Base-by-base conservation (phyloP, 2,888 invertebrate species). In the Andricus curvator region DNA sequence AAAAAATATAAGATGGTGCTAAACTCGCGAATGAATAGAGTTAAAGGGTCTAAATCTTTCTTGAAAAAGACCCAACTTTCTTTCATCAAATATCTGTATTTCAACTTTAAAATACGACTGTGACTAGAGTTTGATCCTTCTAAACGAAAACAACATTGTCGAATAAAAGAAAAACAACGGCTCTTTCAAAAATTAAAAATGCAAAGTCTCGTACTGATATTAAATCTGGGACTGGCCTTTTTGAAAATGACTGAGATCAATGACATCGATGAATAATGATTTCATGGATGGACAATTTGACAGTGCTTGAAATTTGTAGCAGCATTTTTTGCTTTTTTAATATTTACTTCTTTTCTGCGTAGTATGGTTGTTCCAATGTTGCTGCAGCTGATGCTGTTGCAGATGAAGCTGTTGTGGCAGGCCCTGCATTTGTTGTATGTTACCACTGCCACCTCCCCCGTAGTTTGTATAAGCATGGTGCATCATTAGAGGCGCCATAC, bases 401-500 rank as follows among this genome's bases (percentile, higher is more conserved):
- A 91, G 92, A 89, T 91, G 91, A 90, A 91, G 92, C 89, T 93
- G 93, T 92, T 94, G 92, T 93, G 93, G 93, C 91, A 91, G 93
- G 91, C 93, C 94, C 93, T 94, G 94, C 94, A 92, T 92, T 92
- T 92, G 91, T 91, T 91, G 92, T 88, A 92, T 90, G 91, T 91
- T 92, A 94, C 94, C 94, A 93, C 93, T 93, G 93, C 93, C 93
- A 92, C 93, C 93, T 93, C 94, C 93, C 93, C 94, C 94, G 93
- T 94, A 94, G 94, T 94, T 93, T 93, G 93, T 93, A 94, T 93
- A 94, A 94, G 94, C 93, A 93, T 93, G 93, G 93, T 93, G 93
- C 93, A 94, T 93, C 93, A 93, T 93, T 92, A 93, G 89, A 92
- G 93, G 92, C 92, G 92, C 92, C 92, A 93, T 93, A 93, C 93